phyloP scores from a whole-genome alignment of 2,888 invertebrate species.

The Harmothoe impar region DNA sequence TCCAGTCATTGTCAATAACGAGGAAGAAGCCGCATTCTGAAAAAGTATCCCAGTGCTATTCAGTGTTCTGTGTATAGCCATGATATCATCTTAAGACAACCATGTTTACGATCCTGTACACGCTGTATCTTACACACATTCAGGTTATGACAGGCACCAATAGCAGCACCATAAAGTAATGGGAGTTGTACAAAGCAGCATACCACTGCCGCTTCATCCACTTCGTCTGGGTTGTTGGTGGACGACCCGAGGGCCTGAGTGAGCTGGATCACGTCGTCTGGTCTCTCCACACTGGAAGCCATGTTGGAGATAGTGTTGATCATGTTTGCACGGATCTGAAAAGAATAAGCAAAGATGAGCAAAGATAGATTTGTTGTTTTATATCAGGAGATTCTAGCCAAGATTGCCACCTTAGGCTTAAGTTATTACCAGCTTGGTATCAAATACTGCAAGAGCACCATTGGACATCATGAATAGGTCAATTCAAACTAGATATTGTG shows the following conservation, averaged over 20 bases:
- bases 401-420: background rate
- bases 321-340: conserved; percentile 34
- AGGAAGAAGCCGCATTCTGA: background rate
- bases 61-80: too few species aligned
- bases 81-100: background rate
- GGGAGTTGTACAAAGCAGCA: background rate
- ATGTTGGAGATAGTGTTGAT: conserved; percentile 36
- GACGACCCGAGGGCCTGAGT: conserved; percentile 17
- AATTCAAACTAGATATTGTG: background rate
- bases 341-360: background rate
- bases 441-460: background rate
- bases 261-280: conserved; percentile 45
- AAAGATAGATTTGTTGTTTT: background rate
- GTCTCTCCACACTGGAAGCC: background rate
- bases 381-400: background rate
- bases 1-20: conserved; percentile 29
- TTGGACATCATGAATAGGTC: background rate
- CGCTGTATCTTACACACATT: background rate
- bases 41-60: background rate
- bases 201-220: conserved; percentile 27
- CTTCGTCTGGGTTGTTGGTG: background rate
- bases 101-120: background rate
- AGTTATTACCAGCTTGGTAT: background rate
- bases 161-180: background rate
- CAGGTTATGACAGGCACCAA: background rate